Evolutionary conservation across 2,888 invertebrate species (phyloP).

Genomic region (Disparrhopalites patrizii): DNA sequence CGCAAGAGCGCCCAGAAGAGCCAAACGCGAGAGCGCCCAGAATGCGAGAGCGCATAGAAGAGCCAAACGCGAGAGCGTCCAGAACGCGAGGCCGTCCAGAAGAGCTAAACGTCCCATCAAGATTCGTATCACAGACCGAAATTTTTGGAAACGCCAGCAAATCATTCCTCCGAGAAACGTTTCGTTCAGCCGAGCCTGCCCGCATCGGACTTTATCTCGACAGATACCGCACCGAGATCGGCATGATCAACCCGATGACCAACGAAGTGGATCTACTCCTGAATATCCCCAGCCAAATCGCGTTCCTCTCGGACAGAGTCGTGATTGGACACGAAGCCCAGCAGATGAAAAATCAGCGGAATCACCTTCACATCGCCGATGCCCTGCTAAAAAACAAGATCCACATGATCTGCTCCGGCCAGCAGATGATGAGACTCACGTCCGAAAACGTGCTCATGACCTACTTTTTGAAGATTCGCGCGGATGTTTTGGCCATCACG

Average conservation of each 20-base stretch:
- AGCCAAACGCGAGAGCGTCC: too few species aligned
- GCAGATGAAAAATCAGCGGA: not conserved
- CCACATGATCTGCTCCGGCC: not conserved
- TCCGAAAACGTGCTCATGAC: not conserved
- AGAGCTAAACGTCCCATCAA: not conserved
- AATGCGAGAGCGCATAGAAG: too few species aligned
- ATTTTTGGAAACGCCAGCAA: not conserved
- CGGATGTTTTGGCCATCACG: not conserved
- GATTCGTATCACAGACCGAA: too few species aligned
- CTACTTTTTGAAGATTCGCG: not conserved
- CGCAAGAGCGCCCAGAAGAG: too few species aligned
- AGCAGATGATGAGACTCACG: not conserved
- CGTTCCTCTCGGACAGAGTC: not conserved
- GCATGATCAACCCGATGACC: not conserved
- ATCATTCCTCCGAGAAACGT: not conserved
- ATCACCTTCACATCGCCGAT: not conserved
- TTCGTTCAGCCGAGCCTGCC: not conserved
- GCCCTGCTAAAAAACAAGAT: not conserved
- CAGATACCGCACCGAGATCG: not conserved
- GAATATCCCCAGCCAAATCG: not conserved
- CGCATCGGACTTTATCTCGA: not conserved
- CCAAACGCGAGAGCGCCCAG: too few species aligned
- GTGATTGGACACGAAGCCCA: not conserved
- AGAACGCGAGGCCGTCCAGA: too few species aligned
- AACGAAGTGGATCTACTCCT: not conserved